Evolutionary conservation across 2,888 invertebrate species (phyloP).

Genomic region (Arctia plantaginis): DNA sequence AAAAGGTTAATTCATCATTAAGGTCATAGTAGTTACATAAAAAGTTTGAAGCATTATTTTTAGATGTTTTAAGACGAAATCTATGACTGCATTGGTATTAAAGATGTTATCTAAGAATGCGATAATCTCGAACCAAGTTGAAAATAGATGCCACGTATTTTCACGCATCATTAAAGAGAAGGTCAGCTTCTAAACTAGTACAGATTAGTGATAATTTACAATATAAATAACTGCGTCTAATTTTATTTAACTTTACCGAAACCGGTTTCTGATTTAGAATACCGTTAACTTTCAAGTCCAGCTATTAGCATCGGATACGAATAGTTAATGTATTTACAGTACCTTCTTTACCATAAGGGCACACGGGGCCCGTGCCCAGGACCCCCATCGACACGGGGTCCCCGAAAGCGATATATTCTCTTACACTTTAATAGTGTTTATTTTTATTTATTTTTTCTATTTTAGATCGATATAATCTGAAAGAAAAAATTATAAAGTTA

Average conservation of each 20-base stretch:
- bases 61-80: background rate
- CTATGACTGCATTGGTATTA: background rate
- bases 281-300: background rate
- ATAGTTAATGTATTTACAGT: background rate
- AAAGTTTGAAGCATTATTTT: background rate
- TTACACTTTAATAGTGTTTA: too few relatives aligned
- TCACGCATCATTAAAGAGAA: background rate
- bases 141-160: slow-evolving; percentile 3
- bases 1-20: too few relatives aligned
- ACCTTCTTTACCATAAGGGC: too few relatives aligned
- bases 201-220: background rate
- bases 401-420: too few relatives aligned
- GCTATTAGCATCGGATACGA: background rate
- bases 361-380: too few relatives aligned
- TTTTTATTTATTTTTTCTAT: too few relatives aligned
- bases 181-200: background rate
- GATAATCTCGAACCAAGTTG: background rate
- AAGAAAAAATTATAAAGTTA: too few relatives aligned
- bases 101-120: background rate
- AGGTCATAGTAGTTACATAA: background rate
- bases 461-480: too few relatives aligned
- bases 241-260: background rate
- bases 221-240: background rate
- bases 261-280: background rate
- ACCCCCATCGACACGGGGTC: too few relatives aligned